Percentiles rank a stretch among this genome's conserved stretches.
Conservation (phyloP, 2,888 invertebrate species). For the Fabriciana adippe region DNA sequence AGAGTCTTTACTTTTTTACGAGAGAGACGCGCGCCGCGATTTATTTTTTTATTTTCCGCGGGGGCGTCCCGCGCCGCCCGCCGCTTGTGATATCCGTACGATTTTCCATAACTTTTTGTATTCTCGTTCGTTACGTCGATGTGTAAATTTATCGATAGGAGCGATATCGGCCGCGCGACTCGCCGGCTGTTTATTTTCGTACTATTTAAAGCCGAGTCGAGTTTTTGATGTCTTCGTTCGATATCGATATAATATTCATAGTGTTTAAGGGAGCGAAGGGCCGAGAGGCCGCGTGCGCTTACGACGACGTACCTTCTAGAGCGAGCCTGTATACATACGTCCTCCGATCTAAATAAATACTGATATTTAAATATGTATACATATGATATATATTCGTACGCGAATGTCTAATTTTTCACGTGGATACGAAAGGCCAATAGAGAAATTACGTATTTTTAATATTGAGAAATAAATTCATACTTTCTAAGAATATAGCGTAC, state of each 20-base stretch:
- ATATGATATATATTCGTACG: constrained; percentile 78
- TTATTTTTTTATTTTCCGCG: constrained; percentile 82
- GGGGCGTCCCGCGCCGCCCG: constrained; percentile 82
- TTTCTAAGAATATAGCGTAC: constrained; percentile 67
- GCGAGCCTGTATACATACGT: constrained; percentile 82
- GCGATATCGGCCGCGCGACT: constrained; percentile 80
- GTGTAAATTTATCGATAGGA: constrained; percentile 82
- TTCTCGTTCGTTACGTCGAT: constrained; percentile 82
- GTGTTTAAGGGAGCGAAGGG: constrained; percentile 76
- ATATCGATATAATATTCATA: constrained; percentile 75
- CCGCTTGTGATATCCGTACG: constrained; percentile 83
- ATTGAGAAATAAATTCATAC: constrained; percentile 79
- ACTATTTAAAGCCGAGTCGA: constrained; percentile 81
- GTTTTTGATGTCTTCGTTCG: constrained; percentile 81
- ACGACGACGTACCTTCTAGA: constrained; percentile 81
- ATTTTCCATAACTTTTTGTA: constrained; percentile 82
- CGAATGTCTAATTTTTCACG: constrained; percentile 80
- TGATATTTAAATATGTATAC: constrained; percentile 80
- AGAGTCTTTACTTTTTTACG: constrained; percentile 81
- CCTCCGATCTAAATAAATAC: constrained; percentile 80
- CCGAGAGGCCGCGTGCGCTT: constrained; percentile 78
- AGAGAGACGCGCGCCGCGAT: constrained; percentile 80
- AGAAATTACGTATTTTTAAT: constrained; percentile 83
- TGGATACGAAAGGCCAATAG: constrained; percentile 79
- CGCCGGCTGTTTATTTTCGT: constrained; percentile 83